Evolutionary conservation across 1,140 invertebrate species (phyloP).

Genomic region (Copidosoma floridanum): DNA sequence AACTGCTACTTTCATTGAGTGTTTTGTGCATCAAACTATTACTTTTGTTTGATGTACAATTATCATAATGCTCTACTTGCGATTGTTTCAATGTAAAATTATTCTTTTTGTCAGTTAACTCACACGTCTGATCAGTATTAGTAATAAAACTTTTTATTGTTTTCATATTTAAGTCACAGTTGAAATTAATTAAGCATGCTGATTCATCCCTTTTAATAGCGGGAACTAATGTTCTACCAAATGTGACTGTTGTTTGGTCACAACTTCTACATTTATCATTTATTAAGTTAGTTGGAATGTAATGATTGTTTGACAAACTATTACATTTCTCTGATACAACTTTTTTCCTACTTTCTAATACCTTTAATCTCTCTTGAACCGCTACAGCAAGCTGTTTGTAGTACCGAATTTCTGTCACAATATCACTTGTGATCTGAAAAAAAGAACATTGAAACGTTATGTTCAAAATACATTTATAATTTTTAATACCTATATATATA

Average conservation of each 20-base stretch:
- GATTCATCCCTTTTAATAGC: background rate
- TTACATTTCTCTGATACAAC: background rate
- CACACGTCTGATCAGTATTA: background rate
- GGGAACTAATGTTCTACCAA: background rate
- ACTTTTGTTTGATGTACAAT: constrained; percentile 30
- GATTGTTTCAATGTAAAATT: constrained; percentile 4
- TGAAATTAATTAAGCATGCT: constrained; percentile 12
- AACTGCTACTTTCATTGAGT: constrained; percentile 16
- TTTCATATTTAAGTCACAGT: too few relatives aligned
- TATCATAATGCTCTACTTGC: constrained; percentile 12
- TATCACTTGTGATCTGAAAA: constrained; percentile 61
- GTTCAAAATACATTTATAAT: background rate
- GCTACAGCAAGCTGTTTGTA: constrained; percentile 63
- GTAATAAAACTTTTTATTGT: too few relatives aligned
- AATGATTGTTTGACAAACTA: background rate
- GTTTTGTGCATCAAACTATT: constrained; percentile 27
- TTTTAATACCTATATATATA: constrained; percentile 20
- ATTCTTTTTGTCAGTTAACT: too few relatives aligned
- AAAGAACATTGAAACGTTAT: constrained; percentile 11
- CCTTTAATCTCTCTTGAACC: constrained; percentile 56
- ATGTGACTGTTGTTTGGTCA: background rate
- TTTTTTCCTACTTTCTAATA: constrained; percentile 21
- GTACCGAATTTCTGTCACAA: constrained; percentile 63
- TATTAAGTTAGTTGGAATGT: background rate
- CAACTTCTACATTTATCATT: too few relatives aligned